Percentiles rank a stretch among this genome's conserved stretches.
Conservation (phyloP, 2,888 invertebrate species). For the Rotaria macrura region DNA sequence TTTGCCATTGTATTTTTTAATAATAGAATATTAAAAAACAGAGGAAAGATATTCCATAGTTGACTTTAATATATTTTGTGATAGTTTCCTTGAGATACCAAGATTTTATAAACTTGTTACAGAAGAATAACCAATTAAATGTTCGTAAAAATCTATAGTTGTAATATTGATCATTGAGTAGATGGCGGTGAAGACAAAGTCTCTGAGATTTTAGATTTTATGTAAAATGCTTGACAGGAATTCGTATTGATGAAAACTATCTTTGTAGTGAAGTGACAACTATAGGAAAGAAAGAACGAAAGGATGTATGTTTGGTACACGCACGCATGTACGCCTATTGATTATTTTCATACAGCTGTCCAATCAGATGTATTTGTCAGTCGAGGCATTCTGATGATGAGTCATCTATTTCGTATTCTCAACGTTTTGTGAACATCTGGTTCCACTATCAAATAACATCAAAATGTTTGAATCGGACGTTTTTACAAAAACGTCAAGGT, state of each 20-base stretch:
- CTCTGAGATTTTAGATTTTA: no score
- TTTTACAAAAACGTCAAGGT: conserved; percentile 18
- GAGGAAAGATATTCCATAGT: no score
- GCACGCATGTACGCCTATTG: neutral
- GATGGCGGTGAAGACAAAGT: no score
- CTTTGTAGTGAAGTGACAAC: neutral
- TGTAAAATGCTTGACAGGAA: no score
- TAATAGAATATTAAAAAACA: no score
- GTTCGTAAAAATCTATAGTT: no score
- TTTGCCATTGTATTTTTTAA: neutral
- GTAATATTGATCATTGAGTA: no score
- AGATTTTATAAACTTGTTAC: no score
- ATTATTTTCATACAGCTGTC: neutral
- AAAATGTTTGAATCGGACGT: neutral
- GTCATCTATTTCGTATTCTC: neutral
- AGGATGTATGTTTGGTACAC: no score
- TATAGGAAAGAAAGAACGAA: neutral
- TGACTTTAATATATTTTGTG: no score
- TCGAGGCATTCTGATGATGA: neutral
- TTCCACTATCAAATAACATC: neutral
- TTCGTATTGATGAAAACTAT: no score
- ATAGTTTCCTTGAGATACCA: no score
- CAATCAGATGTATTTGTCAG: neutral
- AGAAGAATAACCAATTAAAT: neutral
- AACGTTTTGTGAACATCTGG: neutral